Evolutionary conservation across 2,113 vertebrate species (phyloP).

Genomic region (Sinocyclocheilus maitianheensis): DNA sequence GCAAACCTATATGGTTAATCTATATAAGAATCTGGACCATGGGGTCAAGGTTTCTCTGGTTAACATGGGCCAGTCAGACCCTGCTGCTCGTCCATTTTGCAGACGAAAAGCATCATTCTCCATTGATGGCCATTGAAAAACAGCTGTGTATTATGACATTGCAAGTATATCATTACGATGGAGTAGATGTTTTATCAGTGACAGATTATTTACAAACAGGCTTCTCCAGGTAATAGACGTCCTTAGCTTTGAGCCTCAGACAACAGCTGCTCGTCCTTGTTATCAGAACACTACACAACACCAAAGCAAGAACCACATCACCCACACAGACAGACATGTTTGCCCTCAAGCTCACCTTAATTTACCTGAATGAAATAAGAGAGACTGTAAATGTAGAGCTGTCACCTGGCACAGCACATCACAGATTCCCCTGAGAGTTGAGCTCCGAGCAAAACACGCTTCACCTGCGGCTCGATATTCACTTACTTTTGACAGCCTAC

Average conservation of each 20-base stretch:
- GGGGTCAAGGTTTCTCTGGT: background rate
- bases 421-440: constrained; percentile 24
- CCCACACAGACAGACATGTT: constrained; percentile 22
- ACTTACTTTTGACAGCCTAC: background rate
- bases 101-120: background rate
- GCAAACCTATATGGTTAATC: constrained; percentile 26
- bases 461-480: background rate
- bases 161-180: background rate
- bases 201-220: background rate
- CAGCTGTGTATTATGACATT: background rate
- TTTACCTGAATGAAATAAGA: constrained; percentile 29
- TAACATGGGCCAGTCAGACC: background rate
- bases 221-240: background rate
- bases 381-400: constrained; percentile 15
- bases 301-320: background rate
- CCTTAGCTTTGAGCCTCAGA: background rate
- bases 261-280: background rate
- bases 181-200: background rate
- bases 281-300: constrained; percentile 19
- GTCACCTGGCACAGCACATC: constrained; percentile 20
- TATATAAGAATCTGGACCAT: background rate
- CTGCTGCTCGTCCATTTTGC: background rate
- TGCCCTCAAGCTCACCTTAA: constrained; percentile 18
- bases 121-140: background rate
- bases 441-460: background rate